phyloP scores from a whole-genome alignment of 2,888 invertebrate species.

The Drosophila tripunctata region DNA sequence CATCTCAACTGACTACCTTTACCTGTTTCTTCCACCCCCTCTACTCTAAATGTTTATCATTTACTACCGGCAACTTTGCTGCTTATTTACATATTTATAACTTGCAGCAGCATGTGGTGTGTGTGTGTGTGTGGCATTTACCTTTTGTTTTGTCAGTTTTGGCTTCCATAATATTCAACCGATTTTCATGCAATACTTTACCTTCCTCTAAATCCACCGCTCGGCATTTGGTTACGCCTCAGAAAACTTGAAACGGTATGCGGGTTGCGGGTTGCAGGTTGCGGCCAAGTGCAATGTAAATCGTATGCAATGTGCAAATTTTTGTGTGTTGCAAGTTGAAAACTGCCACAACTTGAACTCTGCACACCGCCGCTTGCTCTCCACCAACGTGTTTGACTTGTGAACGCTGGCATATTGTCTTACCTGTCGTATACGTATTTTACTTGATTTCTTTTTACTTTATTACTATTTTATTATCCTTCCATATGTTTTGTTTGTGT shows the following conservation, averaged over 20 bases:
- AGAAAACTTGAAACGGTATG: neutral
- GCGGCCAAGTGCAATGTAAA: slow-evolving; percentile 62
- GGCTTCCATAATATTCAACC: slow-evolving; percentile 59
- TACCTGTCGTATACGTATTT: slow-evolving; percentile 47
- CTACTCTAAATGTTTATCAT: slow-evolving; percentile 23
- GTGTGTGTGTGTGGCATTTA: slow-evolving; percentile 29
- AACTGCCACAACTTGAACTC: slow-evolving; percentile 54
- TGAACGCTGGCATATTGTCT: slow-evolving; percentile 66
- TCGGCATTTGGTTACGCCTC: neutral
- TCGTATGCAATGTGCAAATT: slow-evolving; percentile 73
- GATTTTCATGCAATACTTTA: slow-evolving; percentile 50
- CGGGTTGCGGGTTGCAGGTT: no score
- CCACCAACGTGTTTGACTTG: slow-evolving; percentile 65
- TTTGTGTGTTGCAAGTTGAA: slow-evolving; percentile 27
- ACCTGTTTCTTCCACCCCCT: neutral
- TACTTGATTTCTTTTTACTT: slow-evolving; percentile 45
- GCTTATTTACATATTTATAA: slow-evolving; percentile 77
- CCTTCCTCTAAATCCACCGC: neutral
- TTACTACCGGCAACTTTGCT: slow-evolving; percentile 63
- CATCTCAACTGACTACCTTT: slow-evolving; percentile 28
- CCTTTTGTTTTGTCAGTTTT: slow-evolving; percentile 54
- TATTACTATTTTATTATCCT: slow-evolving; percentile 34
- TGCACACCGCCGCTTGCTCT: neutral
- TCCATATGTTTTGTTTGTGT: slow-evolving; percentile 49
- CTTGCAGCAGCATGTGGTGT: slow-evolving; percentile 28